Evolutionary conservation across 2,888 invertebrate species (phyloP).

Genomic region (Limnephilus marmoratus): DNA sequence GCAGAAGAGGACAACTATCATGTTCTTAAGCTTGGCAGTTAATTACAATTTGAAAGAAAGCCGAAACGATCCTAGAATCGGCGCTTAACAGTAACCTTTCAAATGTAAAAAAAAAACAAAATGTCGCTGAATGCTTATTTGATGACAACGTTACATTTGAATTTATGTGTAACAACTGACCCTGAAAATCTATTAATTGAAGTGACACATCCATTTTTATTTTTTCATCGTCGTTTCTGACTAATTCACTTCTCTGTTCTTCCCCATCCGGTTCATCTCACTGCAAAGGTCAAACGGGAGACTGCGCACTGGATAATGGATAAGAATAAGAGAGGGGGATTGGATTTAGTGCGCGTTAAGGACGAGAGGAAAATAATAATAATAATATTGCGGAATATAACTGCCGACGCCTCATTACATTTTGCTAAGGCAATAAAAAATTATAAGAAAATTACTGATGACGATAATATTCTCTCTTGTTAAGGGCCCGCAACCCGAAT

Average conservation of each 20-base stretch:
- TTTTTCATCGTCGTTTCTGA: not conserved
- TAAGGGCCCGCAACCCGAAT: not conserved
- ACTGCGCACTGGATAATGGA: not conserved
- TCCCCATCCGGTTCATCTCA: slow-evolving; percentile 8
- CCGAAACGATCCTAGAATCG: no score
- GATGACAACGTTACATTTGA: no score
- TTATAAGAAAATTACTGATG: not conserved
- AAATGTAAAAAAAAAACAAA: no score
- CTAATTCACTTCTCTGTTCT: slow-evolving; percentile 6
- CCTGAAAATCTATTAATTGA: not conserved
- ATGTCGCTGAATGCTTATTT: no score
- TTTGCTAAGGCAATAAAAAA: not conserved
- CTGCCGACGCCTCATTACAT: not conserved
- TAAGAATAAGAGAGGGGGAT: not conserved
- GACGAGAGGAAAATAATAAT: not conserved
- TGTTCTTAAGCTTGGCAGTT: no score
- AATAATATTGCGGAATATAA: not conserved
- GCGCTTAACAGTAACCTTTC: no score
- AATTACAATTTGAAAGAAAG: no score
- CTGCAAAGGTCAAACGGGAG: slow-evolving; percentile 15
- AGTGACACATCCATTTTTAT: not conserved
- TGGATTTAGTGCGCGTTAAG: not conserved
- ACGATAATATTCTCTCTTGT: not conserved
- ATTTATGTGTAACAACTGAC: no score
- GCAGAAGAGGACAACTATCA: no score